Percentiles rank a stretch among this genome's conserved stretches.
phyloP scores from a whole-genome alignment of 2,797 vertebrate species.

The Dendrocincla tyrannina region DNA sequence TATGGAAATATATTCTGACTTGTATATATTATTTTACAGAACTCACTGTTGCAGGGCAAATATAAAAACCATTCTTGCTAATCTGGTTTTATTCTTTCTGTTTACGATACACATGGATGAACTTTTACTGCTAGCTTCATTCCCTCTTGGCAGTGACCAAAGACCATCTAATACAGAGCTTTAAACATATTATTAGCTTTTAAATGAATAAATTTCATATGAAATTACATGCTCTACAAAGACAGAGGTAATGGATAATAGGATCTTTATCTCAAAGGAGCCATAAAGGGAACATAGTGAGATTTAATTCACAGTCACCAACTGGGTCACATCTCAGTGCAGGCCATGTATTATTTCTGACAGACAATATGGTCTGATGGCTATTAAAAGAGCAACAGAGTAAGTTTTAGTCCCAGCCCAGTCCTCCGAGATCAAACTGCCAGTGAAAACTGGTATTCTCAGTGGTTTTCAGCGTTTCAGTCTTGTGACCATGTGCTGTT shows the following conservation, averaged over 20 bases:
- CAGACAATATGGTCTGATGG: background rate
- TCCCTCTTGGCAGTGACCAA: background rate
- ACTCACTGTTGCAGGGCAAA: background rate
- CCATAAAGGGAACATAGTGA: background rate
- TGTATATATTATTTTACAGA: background rate
- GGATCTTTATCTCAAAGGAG: slow-evolving; percentile 16
- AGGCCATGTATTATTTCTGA: slow-evolving; percentile 8
- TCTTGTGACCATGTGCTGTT: background rate
- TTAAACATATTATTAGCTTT: background rate
- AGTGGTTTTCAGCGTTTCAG: background rate
- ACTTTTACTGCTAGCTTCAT: background rate
- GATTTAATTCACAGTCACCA: background rate
- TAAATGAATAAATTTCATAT: background rate
- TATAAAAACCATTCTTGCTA: background rate
- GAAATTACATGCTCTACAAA: background rate
- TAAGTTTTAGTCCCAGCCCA: background rate
- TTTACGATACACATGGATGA: background rate
- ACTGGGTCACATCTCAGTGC: slow-evolving; percentile 10
- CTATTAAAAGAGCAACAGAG: background rate
- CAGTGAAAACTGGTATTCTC: background rate
- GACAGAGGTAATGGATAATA: background rate
- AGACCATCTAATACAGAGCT: background rate
- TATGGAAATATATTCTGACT: background rate
- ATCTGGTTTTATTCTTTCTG: background rate
- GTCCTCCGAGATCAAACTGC: background rate